Evolutionary conservation across 2,113 vertebrate species (phyloP), one percentile per base, ranked within the genome.

Genomic region (Xiphias gladius): DNA sequence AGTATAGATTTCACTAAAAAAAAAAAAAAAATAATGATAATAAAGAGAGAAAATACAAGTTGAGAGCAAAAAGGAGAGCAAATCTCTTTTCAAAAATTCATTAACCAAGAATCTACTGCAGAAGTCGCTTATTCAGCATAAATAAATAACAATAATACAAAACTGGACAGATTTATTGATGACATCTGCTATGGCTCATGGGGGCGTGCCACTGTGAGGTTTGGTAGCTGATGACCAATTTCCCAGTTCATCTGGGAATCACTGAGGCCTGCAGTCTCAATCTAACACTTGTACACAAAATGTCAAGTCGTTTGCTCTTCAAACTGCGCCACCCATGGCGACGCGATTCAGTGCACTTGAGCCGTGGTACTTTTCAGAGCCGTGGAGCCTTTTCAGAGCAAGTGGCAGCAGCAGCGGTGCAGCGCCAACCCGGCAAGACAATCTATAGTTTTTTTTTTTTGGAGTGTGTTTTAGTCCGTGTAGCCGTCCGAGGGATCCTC

Each of bases 121-220:
- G 84, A 72, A 86, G 69, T 80, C 73, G 72, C 77, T 67, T 75
- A 73, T 76, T 83, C 81, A 91, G 79, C 76, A 84, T 76, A 79
- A 93, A 93, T 92, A 92, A 92, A 93, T 91, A 92, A 80, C 39
- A 83, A 20, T 73, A 81, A 66, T 83, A 77, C 41, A 62, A 76
- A 79, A 77, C 48, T 76, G 80, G 86, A 88, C 84, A 89, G 81
- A 80, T 81, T 62, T 55, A 54, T 67, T 12, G 61, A 73, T 30
- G 62, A 71, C 57, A 48, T 69, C 70, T 82, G 76, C 69, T 86
- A 87, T 89, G 91, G 89, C 90, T 93, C 88, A 75, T 72, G 79
- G 64, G 83, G 66, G 39, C 22, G 22, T 68, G 72, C 79, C 74
- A 80, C 78, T 50, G 58, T 77, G 55, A 86, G 59, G 48, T 64